Percentiles rank a stretch among this genome's conserved stretches.
phyloP scores from a whole-genome alignment of 2,888 invertebrate genomes.

The Drosophila kokeensis region DNA sequence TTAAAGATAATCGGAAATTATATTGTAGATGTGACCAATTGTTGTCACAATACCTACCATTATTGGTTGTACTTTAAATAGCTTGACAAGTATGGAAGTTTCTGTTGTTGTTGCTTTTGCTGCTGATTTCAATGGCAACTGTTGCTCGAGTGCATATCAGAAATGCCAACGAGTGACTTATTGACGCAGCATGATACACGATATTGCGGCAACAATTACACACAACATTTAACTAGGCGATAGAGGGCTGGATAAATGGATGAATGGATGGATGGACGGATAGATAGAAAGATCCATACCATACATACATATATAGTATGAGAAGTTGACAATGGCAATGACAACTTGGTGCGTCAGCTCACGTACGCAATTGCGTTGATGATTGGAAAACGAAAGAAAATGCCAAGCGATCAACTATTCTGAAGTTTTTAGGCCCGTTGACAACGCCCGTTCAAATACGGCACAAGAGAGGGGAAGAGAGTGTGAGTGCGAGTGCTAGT shows the following conservation, averaged over 20 bases:
- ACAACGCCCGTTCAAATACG: constrained; percentile 57
- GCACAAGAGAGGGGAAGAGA: background rate
- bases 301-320: constrained; percentile 8
- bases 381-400: constrained; percentile 69
- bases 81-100: background rate
- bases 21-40: background rate
- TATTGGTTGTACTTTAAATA: background rate
- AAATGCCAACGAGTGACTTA: constrained; percentile 76
- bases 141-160: constrained; percentile 56
- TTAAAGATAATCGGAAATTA: background rate
- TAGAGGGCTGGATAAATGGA: constrained; percentile 20
- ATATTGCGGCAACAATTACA: constrained; percentile 52
- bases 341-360: constrained; percentile 61
- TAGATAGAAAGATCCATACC: constrained; percentile 1
- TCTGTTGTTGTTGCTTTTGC: background rate
- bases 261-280: constrained; percentile 9
- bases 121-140: constrained; percentile 37
- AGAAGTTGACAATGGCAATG: constrained; percentile 44
- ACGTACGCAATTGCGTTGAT: constrained; percentile 77
- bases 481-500: background rate
- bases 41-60: background rate
- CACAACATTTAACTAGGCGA: constrained; percentile 43
- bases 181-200: constrained; percentile 73
- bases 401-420: constrained; percentile 45
- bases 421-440: constrained; percentile 43